These are phyloP conservation scores for Xanthia icteritia DNA, from an alignment of 2,888 invertebrate genomes.

Conservation along the genomic window DNA sequence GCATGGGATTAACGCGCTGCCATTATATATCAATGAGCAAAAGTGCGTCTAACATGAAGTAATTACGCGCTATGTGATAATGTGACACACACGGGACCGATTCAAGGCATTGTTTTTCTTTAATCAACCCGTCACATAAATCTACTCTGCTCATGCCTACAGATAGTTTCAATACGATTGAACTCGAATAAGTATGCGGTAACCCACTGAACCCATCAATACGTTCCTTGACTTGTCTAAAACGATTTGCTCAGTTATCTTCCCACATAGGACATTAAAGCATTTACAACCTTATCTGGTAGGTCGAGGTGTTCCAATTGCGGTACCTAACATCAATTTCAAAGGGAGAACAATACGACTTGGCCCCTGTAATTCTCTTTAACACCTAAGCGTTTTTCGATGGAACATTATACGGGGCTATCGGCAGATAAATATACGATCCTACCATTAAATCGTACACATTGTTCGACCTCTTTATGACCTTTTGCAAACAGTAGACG, in stretches of 20 bases:
- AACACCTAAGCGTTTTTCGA: slow-evolving; percentile 78
- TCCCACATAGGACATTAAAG: slow-evolving; percentile 32
- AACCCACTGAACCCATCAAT: background rate
- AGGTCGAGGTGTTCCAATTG: slow-evolving; percentile 45
- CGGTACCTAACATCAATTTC: slow-evolving; percentile 72
- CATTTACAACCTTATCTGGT: slow-evolving; percentile 62
- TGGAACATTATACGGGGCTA: slow-evolving; percentile 72
- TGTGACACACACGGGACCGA: slow-evolving; percentile 26
- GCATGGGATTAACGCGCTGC: slow-evolving; percentile 29
- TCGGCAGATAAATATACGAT: slow-evolving; percentile 73
- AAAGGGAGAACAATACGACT: slow-evolving; percentile 71
- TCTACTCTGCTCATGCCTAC: background rate
- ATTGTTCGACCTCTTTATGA: slow-evolving; percentile 70
- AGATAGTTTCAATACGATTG: background rate
- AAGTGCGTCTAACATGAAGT: slow-evolving; percentile 66
- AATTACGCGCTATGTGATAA: slow-evolving; percentile 42
- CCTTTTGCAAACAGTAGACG: slow-evolving; percentile 59
- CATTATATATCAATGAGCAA: slow-evolving; percentile 63
- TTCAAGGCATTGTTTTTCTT: slow-evolving; percentile 63
- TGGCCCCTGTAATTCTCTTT: slow-evolving; percentile 71
- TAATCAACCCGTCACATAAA: too few species aligned
- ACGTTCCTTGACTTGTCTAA: slow-evolving; percentile 14
- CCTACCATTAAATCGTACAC: slow-evolving; percentile 67
- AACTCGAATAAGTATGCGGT: background rate
- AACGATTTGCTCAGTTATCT: slow-evolving; percentile 37